These are phyloP conservation scores for Pteromalus puparum DNA, from an alignment of 1,140 invertebrate species.

Conservation along the genomic window DNA sequence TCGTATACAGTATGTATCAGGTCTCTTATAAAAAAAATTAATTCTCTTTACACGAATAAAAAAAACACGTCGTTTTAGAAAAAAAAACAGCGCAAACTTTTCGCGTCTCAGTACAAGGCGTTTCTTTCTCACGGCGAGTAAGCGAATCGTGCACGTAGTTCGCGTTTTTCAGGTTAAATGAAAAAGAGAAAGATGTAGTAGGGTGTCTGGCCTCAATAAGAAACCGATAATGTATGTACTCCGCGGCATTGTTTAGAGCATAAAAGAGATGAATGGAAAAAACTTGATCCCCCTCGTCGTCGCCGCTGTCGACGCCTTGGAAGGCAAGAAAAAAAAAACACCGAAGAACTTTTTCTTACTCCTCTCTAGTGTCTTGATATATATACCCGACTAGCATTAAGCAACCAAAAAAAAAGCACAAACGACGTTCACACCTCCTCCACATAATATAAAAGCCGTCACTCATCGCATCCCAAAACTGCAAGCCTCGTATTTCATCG, in stretches of 20 bases:
- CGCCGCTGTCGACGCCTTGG: too few relatives aligned
- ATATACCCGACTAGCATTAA: background rate
- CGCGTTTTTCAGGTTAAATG: background rate
- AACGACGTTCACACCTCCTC: too few relatives aligned
- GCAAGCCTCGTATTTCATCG: background rate
- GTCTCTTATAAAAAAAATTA: too few relatives aligned
- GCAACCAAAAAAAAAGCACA: too few relatives aligned
- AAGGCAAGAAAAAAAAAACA: background rate
- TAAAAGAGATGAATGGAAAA: conserved; percentile 4
- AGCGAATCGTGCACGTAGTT: background rate
- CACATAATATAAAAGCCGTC: too few relatives aligned
- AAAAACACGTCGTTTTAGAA: too few relatives aligned
- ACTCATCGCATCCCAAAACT: too few relatives aligned
- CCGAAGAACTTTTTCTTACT: background rate
- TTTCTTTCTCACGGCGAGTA: too few relatives aligned
- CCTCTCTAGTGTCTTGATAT: background rate
- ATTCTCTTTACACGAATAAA: too few relatives aligned
- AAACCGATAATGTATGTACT: background rate
- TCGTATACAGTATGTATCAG: too few relatives aligned
- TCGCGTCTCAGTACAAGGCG: background rate
- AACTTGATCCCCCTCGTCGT: background rate
- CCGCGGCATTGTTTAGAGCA: background rate
- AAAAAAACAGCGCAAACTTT: too few relatives aligned
- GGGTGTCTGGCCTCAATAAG: background rate
- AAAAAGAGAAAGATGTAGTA: background rate